A percentile compares a stretch with the other conserved stretches of the same genome.
These are phyloP conservation scores for Microtus ochrogaster DNA, from an alignment of 2,113 vertebrate genomes.

Conservation along the genomic window DNA sequence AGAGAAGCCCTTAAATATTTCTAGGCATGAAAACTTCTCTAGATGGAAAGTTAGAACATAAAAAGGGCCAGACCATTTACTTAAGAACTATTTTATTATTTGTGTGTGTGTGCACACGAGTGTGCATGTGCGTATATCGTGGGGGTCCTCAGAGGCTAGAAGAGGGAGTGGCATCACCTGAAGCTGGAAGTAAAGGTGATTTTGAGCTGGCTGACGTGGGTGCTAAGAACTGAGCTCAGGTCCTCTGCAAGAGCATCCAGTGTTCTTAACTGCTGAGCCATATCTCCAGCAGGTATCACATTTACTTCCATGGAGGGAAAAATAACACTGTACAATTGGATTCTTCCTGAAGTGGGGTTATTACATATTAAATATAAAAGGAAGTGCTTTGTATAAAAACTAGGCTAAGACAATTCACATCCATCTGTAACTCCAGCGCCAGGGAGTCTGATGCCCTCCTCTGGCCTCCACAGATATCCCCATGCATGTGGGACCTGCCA, in stretches of 20 bases:
- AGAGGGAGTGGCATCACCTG: no score
- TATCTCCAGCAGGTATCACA: not conserved
- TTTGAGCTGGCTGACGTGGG: not conserved
- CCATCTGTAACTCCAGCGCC: not conserved
- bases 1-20: constrained; percentile 28
- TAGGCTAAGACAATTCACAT: not conserved
- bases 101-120: not conserved
- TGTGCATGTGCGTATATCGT: not conserved
- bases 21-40: constrained; percentile 30
- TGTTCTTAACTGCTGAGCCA: not conserved
- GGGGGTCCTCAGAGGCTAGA: not conserved
- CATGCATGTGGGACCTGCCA: no score
- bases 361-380: not conserved
- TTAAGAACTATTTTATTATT: not conserved
- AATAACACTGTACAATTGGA: constrained; percentile 24
- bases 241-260: not conserved
- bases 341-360: constrained; percentile 52
- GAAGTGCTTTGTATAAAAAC: constrained; percentile 8
- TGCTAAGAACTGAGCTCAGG: not conserved
- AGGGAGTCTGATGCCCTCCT: not conserved
- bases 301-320: not conserved
- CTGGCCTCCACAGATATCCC: not conserved
- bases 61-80: constrained; percentile 46
- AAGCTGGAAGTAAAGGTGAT: not conserved
- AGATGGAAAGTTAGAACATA: not conserved